These are phyloP conservation scores for Acanthopleura granulata DNA, from an alignment of 2,888 invertebrate species.

Conservation along the genomic window DNA sequence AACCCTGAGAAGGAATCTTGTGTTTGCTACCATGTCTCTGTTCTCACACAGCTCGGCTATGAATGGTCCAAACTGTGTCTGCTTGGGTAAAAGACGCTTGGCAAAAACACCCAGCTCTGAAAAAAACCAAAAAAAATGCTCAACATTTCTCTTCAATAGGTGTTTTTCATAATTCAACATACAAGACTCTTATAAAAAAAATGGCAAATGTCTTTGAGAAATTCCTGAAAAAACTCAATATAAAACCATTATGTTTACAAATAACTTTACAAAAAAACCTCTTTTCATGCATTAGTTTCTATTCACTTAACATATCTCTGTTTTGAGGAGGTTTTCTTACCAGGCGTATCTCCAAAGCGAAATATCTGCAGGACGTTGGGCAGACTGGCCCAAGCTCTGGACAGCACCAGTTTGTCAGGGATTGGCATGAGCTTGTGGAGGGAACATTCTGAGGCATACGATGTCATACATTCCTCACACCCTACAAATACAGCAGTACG, in stretches of 20 bases:
- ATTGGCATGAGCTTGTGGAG: slow-evolving; percentile 49
- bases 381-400: slow-evolving; percentile 83
- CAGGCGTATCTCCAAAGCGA: slow-evolving; percentile 42
- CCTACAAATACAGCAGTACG: slow-evolving; percentile 41
- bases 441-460: slow-evolving; percentile 52
- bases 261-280: neutral
- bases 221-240: no score
- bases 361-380: slow-evolving; percentile 72
- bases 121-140: neutral
- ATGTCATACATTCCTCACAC: slow-evolving; percentile 66
- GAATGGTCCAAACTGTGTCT: slow-evolving; percentile 85
- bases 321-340: slow-evolving; percentile 21
- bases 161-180: no score
- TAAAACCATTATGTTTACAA: neutral
- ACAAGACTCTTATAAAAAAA: no score
- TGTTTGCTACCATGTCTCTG: slow-evolving; percentile 35
- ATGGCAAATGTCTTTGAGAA: no score
- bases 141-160: no score
- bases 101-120: slow-evolving; percentile 76
- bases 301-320: neutral
- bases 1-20: slow-evolving; percentile 51
- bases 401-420: slow-evolving; percentile 76
- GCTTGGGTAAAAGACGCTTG: slow-evolving; percentile 77
- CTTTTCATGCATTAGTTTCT: no score
- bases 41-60: slow-evolving; percentile 73